These are phyloP conservation scores for Drosophila seguyi DNA, from an alignment of 1,140 invertebrate species.

Conservation along the genomic window DNA sequence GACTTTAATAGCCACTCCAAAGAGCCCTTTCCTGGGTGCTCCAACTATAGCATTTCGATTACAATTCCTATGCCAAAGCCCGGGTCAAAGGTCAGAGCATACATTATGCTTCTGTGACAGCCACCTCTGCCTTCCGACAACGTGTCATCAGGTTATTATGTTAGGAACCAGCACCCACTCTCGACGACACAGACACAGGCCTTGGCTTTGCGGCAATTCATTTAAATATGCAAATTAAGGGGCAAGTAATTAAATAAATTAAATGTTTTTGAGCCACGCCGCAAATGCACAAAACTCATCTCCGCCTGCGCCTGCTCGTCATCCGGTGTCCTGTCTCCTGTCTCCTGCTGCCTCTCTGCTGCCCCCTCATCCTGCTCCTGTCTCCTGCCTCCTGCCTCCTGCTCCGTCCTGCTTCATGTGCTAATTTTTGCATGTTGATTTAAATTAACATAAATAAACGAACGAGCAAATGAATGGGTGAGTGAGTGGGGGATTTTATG, in stretches of 20 bases:
- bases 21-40: not conserved
- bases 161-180: not conserved
- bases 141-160: conserved; percentile 59
- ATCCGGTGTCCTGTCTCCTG: not conserved
- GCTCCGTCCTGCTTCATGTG: conserved; percentile 49
- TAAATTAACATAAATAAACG: conserved; percentile 68
- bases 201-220: conserved; percentile 57
- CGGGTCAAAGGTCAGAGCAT: conserved; percentile 3
- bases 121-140: conserved; percentile 1
- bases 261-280: conserved; percentile 54
- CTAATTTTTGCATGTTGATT: conserved; percentile 68
- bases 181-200: conserved; percentile 20
- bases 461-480: conserved; percentile 50
- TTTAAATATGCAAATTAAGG: conserved; percentile 66
- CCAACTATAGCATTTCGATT: not conserved
- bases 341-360: no score
- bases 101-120: conserved; percentile 11
- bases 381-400: not conserved
- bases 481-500: conserved; percentile 30
- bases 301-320: conserved; percentile 25
- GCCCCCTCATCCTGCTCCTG: not conserved
- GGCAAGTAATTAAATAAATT: conserved; percentile 67
- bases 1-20: not conserved
- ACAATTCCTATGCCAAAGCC: not conserved
- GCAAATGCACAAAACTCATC: conserved; percentile 49